These are phyloP conservation scores for Mellivora capensis DNA, from an alignment of 2,113 vertebrate species.

Conservation along the genomic window DNA sequence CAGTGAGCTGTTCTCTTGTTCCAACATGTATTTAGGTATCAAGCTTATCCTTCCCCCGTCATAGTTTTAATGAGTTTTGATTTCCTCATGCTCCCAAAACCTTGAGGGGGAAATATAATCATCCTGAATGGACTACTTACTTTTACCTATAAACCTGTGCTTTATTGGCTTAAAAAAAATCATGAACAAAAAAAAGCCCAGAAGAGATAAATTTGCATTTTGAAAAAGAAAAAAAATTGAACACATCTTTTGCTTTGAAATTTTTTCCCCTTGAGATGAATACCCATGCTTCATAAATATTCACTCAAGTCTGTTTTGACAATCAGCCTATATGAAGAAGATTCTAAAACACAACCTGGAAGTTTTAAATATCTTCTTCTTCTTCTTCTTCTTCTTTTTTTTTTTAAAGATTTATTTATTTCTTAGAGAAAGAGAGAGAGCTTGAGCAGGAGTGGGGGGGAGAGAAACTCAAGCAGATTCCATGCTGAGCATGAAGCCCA, in stretches of 20 bases:
- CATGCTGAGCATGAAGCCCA: background rate
- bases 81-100: slow-evolving; percentile 37
- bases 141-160: slow-evolving; percentile 33
- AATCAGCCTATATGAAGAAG: background rate
- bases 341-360: background rate
- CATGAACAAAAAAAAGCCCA: background rate
- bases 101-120: slow-evolving; percentile 53
- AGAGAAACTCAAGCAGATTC: background rate
- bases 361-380: background rate
- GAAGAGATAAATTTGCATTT: slow-evolving; percentile 20
- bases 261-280: slow-evolving; percentile 21
- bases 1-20: slow-evolving; percentile 26
- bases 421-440: background rate
- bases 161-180: slow-evolving; percentile 6
- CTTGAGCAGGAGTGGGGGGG: background rate
- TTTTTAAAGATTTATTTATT: background rate
- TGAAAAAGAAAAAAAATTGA: background rate
- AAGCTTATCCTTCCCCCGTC: slow-evolving; percentile 12
- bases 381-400: background rate
- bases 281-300: slow-evolving; percentile 24
- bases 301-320: background rate
- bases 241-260: background rate
- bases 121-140: background rate
- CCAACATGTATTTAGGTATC: background rate
- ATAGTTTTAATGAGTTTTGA: slow-evolving; percentile 42